phyloP scores from a whole-genome alignment of 1,140 invertebrate species.

The Bombus balteatus region DNA sequence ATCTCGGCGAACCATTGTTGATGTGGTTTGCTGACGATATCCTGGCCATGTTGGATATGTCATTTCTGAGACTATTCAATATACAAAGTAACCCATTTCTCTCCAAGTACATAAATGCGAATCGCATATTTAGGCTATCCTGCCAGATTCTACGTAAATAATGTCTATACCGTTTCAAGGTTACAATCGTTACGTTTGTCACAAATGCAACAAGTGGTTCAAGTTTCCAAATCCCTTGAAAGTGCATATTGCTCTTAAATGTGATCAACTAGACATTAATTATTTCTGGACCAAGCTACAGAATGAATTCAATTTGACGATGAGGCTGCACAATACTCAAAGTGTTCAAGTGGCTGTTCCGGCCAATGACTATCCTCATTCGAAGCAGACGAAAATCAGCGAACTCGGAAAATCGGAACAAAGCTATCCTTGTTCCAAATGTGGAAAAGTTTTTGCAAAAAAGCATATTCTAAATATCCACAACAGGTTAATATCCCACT shows the following conservation, averaged over 20 bases:
- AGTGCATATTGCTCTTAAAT: constrained; percentile 90
- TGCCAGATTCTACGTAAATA: constrained; percentile 3
- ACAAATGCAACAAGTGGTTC: constrained; percentile 88
- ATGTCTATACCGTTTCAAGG: constrained; percentile 82
- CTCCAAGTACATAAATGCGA: too few relatives aligned
- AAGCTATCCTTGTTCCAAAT: constrained; percentile 92
- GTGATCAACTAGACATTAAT: constrained; percentile 84
- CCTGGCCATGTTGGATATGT: constrained; percentile 88
- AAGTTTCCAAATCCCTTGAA: constrained; percentile 94
- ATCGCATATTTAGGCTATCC: too few relatives aligned
- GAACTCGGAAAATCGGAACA: constrained; percentile 89
- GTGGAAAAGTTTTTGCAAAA: constrained; percentile 94
- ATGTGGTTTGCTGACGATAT: constrained; percentile 93
- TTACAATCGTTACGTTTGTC: constrained; percentile 91
- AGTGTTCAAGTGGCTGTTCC: too few relatives aligned
- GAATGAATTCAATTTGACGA: constrained; percentile 49
- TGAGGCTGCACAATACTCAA: neutral
- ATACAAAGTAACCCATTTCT: constrained; percentile 87
- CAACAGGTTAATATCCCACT: constrained; percentile 47
- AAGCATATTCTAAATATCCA: too few relatives aligned
- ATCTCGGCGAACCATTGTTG: constrained; percentile 85
- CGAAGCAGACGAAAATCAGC: constrained; percentile 89
- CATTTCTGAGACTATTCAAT: constrained; percentile 89
- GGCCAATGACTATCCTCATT: constrained; percentile 68
- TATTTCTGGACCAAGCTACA: constrained; percentile 84